These are phyloP conservation scores for Anniella stebbinsi DNA, from an alignment of 2,797 vertebrate species.

Conservation along the genomic window DNA sequence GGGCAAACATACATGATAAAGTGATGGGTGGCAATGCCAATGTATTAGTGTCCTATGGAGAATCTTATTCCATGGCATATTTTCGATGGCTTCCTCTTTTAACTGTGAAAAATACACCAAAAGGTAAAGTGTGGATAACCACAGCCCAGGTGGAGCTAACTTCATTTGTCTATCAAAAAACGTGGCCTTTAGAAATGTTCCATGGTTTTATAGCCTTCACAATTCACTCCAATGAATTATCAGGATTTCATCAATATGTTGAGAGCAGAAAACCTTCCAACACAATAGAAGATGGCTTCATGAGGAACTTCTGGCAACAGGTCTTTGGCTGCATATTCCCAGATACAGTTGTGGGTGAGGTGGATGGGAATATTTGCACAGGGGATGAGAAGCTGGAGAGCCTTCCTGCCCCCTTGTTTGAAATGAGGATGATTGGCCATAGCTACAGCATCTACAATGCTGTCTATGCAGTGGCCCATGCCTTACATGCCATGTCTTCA, in stretches of 20 bases:
- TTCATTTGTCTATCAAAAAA: background rate
- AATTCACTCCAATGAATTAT: background rate
- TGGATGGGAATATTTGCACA: too few relatives aligned
- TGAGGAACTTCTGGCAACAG: too few relatives aligned
- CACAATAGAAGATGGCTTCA: too few relatives aligned
- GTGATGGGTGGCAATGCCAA: background rate
- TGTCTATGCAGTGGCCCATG: too few relatives aligned
- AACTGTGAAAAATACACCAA: background rate
- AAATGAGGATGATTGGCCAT: too few relatives aligned
- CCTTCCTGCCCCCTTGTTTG: too few relatives aligned
- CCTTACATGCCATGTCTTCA: too few relatives aligned
- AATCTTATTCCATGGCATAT: background rate
- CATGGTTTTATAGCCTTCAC: background rate
- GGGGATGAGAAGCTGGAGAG: too few relatives aligned
- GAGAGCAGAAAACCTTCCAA: background rate
- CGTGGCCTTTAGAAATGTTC: slow-evolving; percentile 10
- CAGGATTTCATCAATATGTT: background rate
- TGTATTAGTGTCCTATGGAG: background rate
- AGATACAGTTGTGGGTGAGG: too few relatives aligned
- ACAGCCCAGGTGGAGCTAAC: slow-evolving; percentile 7
- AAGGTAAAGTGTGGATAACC: slow-evolving; percentile 23
- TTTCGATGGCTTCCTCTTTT: background rate
- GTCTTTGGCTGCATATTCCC: too few relatives aligned
- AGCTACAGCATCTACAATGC: too few relatives aligned
- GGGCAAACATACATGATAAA: background rate